Conservation (phyloP, 2,113 vertebrate genomes). For the Scomber scombrus region DNA sequence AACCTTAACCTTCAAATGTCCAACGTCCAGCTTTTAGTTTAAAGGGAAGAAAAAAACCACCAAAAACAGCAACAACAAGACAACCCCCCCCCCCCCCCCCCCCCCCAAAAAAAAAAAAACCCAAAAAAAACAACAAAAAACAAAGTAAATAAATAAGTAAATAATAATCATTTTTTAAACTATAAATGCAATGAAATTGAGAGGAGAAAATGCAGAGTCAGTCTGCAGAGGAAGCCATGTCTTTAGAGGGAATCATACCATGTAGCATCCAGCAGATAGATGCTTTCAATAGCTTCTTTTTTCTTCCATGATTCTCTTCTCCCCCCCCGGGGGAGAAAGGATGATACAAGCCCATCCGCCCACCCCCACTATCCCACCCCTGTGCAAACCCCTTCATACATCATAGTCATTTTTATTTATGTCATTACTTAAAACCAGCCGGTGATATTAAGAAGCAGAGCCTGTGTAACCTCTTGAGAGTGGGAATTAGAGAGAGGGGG, state of each 20-base stretch:
- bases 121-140: too few species aligned
- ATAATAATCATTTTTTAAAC: too few species aligned
- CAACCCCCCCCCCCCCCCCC: too few species aligned
- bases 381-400: constrained; percentile 29
- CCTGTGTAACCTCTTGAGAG: constrained; percentile 62
- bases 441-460: constrained; percentile 69
- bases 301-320: constrained; percentile 52
- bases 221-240: not conserved
- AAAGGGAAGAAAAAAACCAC: too few species aligned
- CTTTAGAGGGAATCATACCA: not conserved
- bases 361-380: not conserved
- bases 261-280: constrained; percentile 44
- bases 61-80: too few species aligned
- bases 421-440: constrained; percentile 76
- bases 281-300: constrained; percentile 33
- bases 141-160: too few species aligned
- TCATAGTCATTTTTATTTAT: constrained; percentile 72
- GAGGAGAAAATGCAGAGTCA: not conserved
- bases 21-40: too few species aligned
- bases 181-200: too few species aligned
- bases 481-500: constrained; percentile 25
- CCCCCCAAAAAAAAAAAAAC: too few species aligned
- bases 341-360: constrained; percentile 4
- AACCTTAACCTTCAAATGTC: too few species aligned
- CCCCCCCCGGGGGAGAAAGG: not conserved